phyloP scores from a whole-genome alignment of 2,113 vertebrate species.

The Gopherus flavomarginatus region DNA sequence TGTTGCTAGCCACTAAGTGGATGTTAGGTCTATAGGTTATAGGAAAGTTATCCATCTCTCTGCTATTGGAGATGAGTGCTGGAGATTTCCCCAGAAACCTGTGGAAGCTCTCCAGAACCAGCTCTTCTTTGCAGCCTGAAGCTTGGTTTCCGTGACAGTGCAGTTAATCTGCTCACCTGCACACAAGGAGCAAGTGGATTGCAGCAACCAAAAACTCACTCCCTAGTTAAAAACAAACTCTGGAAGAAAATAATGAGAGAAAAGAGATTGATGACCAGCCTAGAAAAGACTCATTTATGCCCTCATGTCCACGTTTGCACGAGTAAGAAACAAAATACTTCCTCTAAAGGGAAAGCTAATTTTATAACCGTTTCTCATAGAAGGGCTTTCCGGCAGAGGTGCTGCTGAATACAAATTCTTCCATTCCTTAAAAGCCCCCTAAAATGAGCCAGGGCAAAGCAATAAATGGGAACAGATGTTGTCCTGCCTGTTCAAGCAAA shows the following conservation, averaged over 20 bases:
- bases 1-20: neutral
- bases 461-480: neutral
- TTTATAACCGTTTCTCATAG: neutral
- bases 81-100: neutral
- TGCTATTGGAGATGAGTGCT: neutral
- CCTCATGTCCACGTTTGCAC: rapidly evolving
- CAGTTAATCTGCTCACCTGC: neutral
- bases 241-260: neutral
- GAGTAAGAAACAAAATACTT: neutral
- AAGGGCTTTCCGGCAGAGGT: neutral
- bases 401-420: neutral
- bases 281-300: neutral
- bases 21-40: rapidly evolving
- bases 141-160: neutral
- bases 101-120: neutral
- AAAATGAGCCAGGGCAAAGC: neutral
- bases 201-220: neutral
- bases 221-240: neutral
- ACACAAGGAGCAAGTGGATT: neutral
- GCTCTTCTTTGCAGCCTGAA: neutral
- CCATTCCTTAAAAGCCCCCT: neutral
- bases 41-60: rapidly evolving
- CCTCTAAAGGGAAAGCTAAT: neutral
- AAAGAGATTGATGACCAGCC: neutral
- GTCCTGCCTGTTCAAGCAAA: neutral